A percentile compares a stretch with the other conserved stretches of the same genome.
Conservation (phyloP, 2,113 vertebrate species). For the Spea multiplicata region DNA sequence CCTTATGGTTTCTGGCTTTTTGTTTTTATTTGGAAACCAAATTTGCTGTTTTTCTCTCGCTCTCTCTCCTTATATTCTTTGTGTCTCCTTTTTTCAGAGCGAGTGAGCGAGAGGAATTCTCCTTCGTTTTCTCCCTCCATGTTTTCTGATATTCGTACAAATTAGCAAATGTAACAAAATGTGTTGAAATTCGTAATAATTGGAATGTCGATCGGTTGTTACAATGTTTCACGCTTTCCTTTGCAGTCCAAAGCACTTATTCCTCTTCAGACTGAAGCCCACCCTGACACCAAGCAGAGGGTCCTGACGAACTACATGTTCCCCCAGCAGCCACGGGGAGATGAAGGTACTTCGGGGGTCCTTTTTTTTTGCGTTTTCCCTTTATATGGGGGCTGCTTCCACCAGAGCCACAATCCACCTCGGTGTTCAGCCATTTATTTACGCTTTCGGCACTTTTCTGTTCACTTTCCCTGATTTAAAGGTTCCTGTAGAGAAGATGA, state of each 20-base stretch:
- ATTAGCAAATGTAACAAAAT: neutral
- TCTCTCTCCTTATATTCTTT: neutral
- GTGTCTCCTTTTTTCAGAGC: neutral
- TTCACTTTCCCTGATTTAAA: too few species aligned
- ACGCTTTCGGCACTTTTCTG: too few species aligned
- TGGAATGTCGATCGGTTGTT: too few species aligned
- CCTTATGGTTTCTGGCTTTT: too few species aligned
- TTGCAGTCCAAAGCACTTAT: slow-evolving; percentile 97
- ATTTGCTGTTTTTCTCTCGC: too few species aligned
- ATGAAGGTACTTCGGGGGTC: slow-evolving; percentile 77
- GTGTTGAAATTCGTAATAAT: too few species aligned
- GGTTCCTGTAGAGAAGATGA: too few species aligned
- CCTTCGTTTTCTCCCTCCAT: neutral
- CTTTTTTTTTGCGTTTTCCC: neutral
- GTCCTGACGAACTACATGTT: slow-evolving; percentile 99
- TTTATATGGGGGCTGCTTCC: neutral
- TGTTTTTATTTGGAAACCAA: too few species aligned
- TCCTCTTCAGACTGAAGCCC: slow-evolving; percentile 95
- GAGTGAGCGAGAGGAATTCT: neutral
- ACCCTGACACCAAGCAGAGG: slow-evolving; percentile 96
- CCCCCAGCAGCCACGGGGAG: slow-evolving; percentile 93
- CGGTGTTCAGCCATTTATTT: too few species aligned
- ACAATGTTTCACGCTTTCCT: neutral
- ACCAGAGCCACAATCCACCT: neutral
- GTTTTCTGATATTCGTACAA: neutral